Evolutionary conservation across 1,140 invertebrate genomes (phyloP), one percentile per base, ranked within the genome.

Genomic region (Aphis gossypii): DNA sequence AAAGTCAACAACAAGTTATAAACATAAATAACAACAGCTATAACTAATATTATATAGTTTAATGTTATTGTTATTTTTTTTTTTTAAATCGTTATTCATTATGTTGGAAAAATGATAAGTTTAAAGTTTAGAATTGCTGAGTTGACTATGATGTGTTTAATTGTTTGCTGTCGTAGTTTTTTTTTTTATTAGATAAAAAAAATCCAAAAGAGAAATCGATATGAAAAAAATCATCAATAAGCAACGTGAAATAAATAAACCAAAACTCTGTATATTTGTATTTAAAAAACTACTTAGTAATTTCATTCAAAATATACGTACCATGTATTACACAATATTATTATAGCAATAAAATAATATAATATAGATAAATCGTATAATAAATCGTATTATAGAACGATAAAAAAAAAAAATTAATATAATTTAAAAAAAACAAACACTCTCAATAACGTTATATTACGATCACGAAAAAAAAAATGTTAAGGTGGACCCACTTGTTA

Each of bases 401-500:
- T 56, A 60, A 11, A 90, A 90, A 90, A 90, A 90, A 88, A 90
- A 90, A 88, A 90, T 41, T 41, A 56, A 41, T 60, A 56, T 41
- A 90, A 90, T 89, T 89, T 54, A 4, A 46, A 88, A 86, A 88
- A 88, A 51, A 56, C 21, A 41, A 87, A 38, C 30, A 23, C 87
- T 38, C 35, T 60, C 35, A 11, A 56, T 38, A 41, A 56, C 88
- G 88, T 41, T 60, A 38, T 60, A 41, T 41, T 90, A 56, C 30
- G 86, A n/a, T 87, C 51, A 54, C 41, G 38, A 44, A 86, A 86
- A 87, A 87, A 18, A 87, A 87, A 87, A 44, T 86, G 41, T 86
- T 51, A 90, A 90, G 5, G 35, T 90, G 88, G 88, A 56, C 88
- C 87, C 51, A 90, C 35, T 38, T 90, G 88, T 90, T 90, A 90